Evolutionary conservation across 35 echinoderm and acorn worm genomes (phyloP), one percentile per base, ranked within the genome.

Genomic region (Stichopus chloronotus): DNA sequence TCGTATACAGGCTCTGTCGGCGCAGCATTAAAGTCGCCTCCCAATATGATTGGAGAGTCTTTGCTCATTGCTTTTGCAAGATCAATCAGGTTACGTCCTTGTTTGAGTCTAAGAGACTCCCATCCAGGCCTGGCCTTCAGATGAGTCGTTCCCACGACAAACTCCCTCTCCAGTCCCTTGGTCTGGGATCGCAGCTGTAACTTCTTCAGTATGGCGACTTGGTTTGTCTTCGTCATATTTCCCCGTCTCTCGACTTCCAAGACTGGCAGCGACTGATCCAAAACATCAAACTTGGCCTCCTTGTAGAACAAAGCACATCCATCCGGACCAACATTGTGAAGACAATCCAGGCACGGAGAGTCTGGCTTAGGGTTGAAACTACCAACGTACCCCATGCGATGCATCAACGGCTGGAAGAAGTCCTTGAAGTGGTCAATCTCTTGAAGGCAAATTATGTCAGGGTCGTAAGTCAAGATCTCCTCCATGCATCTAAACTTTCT

Each of bases 381-480:
- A 1, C 97, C 97, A 19, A 77, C 43, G 83, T 99, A 99, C 0
- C 97, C 97, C 8, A 95, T 78, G 21, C 88, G 87, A 54, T 89
- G 16, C 76, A 99, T 71, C 76, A 96, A 83, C 2, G 94, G 94
- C 53, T 94, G 79, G 83, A 93, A 99, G 79, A 99, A 99, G 74
- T 99, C 97, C 9, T 94, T 57, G 69, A 87, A 99, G 77, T 99
- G 97, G 63, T 99, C 97, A 4, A 99, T 95, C 82, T 99, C 97
- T 58, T 99, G 95, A 59, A 99, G 88, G 81, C 97, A 99, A 19
- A 99, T 87, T 7, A 99, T 81, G 87, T 99, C 97, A 2, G 97
- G 97, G 94, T 99, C 90, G 92, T 99, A 99, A 76, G 92, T 99
- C 78, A 99, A 90, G 54, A 99, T 96, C 88, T 99, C 97, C 57